Percentiles rank a stretch among this genome's conserved stretches.
These are phyloP conservation scores for Danio jaintianensis DNA, from an alignment of 2,797 vertebrate species.

Conservation along the genomic window DNA sequence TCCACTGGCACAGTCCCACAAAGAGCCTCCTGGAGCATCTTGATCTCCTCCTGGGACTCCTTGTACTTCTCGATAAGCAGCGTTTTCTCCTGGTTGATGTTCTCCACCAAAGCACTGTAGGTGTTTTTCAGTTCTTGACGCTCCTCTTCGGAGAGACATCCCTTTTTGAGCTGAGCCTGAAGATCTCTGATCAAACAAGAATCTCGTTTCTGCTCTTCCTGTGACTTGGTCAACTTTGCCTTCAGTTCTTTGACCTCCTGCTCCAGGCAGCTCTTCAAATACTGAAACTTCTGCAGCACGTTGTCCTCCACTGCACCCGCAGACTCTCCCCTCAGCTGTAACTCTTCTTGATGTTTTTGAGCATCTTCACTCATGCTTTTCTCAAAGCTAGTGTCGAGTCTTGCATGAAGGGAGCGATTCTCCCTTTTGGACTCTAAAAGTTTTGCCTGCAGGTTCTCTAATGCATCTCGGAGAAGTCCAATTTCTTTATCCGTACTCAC, in stretches of 20 bases:
- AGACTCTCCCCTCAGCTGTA: slow-evolving; percentile 74
- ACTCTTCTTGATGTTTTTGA: slow-evolving; percentile 83
- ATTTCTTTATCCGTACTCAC: slow-evolving; percentile 74
- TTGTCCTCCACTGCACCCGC: slow-evolving; percentile 49
- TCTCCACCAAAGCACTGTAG: slow-evolving; percentile 78
- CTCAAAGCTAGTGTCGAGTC: slow-evolving; percentile 72
- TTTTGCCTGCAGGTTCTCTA: slow-evolving; percentile 82
- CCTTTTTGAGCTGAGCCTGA: slow-evolving; percentile 79
- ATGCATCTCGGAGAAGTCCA: slow-evolving; percentile 77
- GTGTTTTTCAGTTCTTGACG: slow-evolving; percentile 80
- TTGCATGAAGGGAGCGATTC: slow-evolving; percentile 78
- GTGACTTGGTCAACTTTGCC: slow-evolving; percentile 77
- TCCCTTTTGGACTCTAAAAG: slow-evolving; percentile 83
- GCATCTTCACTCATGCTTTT: slow-evolving; percentile 84
- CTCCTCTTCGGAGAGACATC: slow-evolving; percentile 73
- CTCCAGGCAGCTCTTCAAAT: slow-evolving; percentile 67
- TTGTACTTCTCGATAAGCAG: slow-evolving; percentile 85
- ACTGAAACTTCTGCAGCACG: slow-evolving; percentile 68
- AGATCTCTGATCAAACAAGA: slow-evolving; percentile 79
- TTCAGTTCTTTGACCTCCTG: slow-evolving; percentile 83
- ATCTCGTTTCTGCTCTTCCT: slow-evolving; percentile 80
- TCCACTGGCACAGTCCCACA: slow-evolving; percentile 81
- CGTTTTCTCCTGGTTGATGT: slow-evolving; percentile 80
- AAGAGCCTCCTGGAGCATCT: slow-evolving; percentile 88
- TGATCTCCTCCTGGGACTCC: slow-evolving; percentile 92